Evolutionary conservation across 2,888 invertebrate species (phyloP), one percentile per base, ranked within the genome.

Genomic region (Volucella bombylans): DNA sequence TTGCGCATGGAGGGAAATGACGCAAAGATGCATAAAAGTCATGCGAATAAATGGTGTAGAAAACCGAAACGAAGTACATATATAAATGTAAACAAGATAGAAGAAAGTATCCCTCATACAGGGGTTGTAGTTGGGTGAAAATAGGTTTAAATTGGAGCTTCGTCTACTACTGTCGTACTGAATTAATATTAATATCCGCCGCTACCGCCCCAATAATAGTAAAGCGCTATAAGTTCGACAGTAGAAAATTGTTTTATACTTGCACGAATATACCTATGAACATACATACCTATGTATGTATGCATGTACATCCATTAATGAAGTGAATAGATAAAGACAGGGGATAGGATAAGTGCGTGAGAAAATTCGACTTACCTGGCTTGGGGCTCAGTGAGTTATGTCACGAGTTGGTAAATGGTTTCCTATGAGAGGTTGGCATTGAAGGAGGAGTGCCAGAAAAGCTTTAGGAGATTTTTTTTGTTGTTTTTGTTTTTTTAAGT

Each of bases 1-100:
- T 72, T 81, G 85, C 85, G 85, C 85, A 85, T 81, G 81, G 68
- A 72, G 77, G 85, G 85, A 85, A 85, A 85, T 81, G 39, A 23
- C 49, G 41, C 47, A 47, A 73, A 72, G 55, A 55, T 68, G 67
- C 67, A 39, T 72, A 65, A 80, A 68, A 74, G 74, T 64, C 65
- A 74, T 54, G 69, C 62, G 69, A 83, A 73, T 73, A 61, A 54
- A 80, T 59, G 50, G 38, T 61, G 31, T 62, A 49, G 12, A 62
- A 31, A 31, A 31, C 31, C 31, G 31, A 31, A 31, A 31, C 31
- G 31, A 31, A 31, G 4, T 31, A 23, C 23, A 23, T 23, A 31
- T 31, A 31, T 31, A 31, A 31, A 31, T 31, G 31, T 31, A 31
- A 31, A 61, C n/a, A 43, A 62, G 74, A 52, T 64, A 47, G 77